These are phyloP conservation scores for Graphium colonna DNA, from an alignment of 2,888 invertebrate genomes.

Conservation along the genomic window DNA sequence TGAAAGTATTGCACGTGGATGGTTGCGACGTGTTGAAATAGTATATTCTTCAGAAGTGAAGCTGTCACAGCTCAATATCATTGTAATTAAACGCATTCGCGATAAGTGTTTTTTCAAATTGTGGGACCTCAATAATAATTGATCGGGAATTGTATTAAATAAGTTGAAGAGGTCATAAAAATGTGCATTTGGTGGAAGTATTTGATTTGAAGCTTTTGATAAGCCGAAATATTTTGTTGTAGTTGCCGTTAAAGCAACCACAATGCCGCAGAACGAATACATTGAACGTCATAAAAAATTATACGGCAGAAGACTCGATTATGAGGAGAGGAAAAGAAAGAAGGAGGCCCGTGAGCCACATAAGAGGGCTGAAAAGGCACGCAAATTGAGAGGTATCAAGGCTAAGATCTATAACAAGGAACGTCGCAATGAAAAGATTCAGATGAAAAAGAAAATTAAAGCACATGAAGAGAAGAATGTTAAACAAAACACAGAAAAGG, in stretches of 20 bases:
- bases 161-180: conserved; percentile 44
- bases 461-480: conserved; percentile 97
- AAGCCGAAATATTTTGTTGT: conserved; percentile 69
- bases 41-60: too few relatives aligned
- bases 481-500: conserved; percentile 90
- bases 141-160: conserved; percentile 22
- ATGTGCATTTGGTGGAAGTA: conserved; percentile 21
- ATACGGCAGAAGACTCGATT: conserved; percentile 96
- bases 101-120: background rate
- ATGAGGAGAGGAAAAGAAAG: conserved; percentile 98
- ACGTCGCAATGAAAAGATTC: conserved; percentile 98
- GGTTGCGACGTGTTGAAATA: conserved; percentile 2
- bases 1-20: conserved; percentile 25
- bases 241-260: conserved; percentile 78
- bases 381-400: conserved; percentile 95
- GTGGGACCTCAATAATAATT: too few relatives aligned
- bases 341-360: conserved; percentile 97
- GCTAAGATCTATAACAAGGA: conserved; percentile 99
- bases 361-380: conserved; percentile 93
- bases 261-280: conserved; percentile 99
- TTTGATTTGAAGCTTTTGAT: conserved; percentile 38
- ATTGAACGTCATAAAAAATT: conserved; percentile 98
- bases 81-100: too few relatives aligned
- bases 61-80: too few relatives aligned
- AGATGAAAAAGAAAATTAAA: conserved; percentile 99